Evolutionary conservation across 2,113 vertebrate genomes (phyloP).

Genomic region (Mellivora capensis): DNA sequence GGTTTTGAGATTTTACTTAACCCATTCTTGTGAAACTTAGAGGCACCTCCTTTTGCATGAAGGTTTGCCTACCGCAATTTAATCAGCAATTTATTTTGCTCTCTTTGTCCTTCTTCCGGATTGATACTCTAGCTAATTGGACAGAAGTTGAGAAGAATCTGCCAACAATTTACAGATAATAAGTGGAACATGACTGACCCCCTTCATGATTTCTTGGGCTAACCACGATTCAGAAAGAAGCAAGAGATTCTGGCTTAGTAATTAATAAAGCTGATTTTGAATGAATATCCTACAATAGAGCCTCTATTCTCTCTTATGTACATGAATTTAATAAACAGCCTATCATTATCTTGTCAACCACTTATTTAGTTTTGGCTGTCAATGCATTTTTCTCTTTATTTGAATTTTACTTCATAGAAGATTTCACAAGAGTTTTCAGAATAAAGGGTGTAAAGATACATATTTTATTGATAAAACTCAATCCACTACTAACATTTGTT

Average conservation of each 20-base stretch:
- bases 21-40: not conserved
- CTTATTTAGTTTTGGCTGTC: not conserved
- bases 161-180: not conserved
- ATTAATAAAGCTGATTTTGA: not conserved
- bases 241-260: not conserved
- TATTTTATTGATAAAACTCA: not conserved
- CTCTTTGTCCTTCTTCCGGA: not conserved
- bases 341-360: not conserved
- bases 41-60: not conserved
- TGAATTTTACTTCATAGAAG: not conserved
- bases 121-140: not conserved
- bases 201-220: not conserved
- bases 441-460: not conserved
- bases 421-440: not conserved
- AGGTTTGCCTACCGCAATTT: not conserved
- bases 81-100: not conserved
- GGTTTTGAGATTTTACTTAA: not conserved
- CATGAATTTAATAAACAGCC: not conserved
- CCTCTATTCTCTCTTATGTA: not conserved
- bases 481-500: not conserved
- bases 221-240: not conserved
- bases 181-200: not conserved
- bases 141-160: not conserved
- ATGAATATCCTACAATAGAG: not conserved
- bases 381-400: not conserved